phyloP scores from a whole-genome alignment of 2,888 invertebrate species.

The Hirudinaria manillensis region DNA sequence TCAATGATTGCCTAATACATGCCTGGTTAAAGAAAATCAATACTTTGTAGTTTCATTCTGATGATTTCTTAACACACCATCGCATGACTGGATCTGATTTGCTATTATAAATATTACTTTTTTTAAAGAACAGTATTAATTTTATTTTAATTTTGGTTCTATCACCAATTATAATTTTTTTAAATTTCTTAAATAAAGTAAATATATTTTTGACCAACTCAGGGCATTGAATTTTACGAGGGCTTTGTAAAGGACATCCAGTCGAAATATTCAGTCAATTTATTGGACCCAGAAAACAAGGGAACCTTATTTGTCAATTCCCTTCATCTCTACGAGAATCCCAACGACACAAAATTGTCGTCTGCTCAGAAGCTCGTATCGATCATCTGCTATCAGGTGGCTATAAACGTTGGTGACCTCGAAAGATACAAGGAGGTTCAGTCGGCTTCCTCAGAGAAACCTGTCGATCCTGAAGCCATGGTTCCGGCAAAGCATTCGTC shows the following conservation, averaged over 20 bases:
- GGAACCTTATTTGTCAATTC: neutral
- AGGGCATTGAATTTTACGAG: slow-evolving; percentile 65
- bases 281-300: neutral
- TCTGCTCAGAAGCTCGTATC: neutral
- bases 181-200: neutral
- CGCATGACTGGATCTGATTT: too few species aligned
- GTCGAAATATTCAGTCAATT: slow-evolving; percentile 59
- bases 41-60: too few species aligned
- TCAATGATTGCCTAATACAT: too few species aligned
- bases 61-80: too few species aligned
- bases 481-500: neutral
- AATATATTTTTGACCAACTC: slow-evolving; percentile 24
- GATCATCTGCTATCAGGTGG: neutral
- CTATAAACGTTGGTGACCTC: neutral
- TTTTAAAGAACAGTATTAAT: too few species aligned
- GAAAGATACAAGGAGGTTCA: slow-evolving; percentile 8
- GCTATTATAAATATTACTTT: too few species aligned
- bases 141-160: too few species aligned
- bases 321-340: neutral
- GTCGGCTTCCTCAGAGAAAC: too few species aligned
- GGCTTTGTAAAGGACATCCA: slow-evolving; percentile 68
- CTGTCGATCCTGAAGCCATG: neutral
- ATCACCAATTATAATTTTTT: too few species aligned
- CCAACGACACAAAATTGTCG: neutral
- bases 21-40: too few species aligned